Evolutionary conservation across 2,888 invertebrate species (phyloP), one percentile per base, ranked within the genome.

Genomic region (Gisinianus flammeolus): DNA sequence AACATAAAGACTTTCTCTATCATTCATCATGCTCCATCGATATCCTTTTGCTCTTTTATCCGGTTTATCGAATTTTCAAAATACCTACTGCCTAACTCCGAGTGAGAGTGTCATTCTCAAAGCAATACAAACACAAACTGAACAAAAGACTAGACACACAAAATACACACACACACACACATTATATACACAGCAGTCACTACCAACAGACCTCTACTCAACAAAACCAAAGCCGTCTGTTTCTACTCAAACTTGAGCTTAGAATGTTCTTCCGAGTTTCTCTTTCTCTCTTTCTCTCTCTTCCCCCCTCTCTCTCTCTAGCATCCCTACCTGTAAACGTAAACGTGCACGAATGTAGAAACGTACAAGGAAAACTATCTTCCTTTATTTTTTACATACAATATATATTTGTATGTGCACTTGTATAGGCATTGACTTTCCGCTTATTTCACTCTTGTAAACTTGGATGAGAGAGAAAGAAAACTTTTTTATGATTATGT

Each of bases 11-110:
- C 64, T 64, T 22, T 64, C 64, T 74, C 28, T 77, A 71, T 74
- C 77, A 79, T 76, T 77, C 68, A 74, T 76, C 79, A 79, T 76
- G 19, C 44, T 74, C 73, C 73, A 64, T 64, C 62, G 62, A 74
- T 64, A 74, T 74, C 64, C 64, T 74, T 52, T 66, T 74, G 73
- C 73, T 64, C 73, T 74, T 74, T 74, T 74, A 74, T 74, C 35
- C 64, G 24, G 19, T 31, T 62, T 74, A 74, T 74, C 64, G 44
- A 72, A 58, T 58, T 70, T 70, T 54, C 54, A 6, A 8, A n/a
- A 28, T 70, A 58, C 22, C 56, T 3, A 22, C 19, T n/a, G n/a
- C n/a, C n/a, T n/a, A n/a, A n/a, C n/a, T n/a, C n/a, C n/a, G n/a
- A n/a, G n/a, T n/a, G n/a, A n/a, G n/a, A n/a, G 70, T 69, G 22